Evolutionary conservation across 2,888 invertebrate species (phyloP).

Genomic region (Pherbina coryleti): DNA sequence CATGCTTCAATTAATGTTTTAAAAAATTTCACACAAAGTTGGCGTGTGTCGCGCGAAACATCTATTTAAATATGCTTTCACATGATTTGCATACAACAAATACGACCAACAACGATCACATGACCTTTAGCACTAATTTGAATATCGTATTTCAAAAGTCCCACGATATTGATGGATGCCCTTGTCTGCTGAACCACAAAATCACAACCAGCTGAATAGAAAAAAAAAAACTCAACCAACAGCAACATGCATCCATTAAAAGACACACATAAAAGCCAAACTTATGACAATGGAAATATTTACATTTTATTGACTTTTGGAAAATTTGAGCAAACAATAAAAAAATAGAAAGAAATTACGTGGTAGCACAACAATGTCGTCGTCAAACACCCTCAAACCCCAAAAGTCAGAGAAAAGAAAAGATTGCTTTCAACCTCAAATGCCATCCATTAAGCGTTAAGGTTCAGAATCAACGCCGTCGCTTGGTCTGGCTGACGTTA

Average conservation of each 20-base stretch:
- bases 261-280: background rate
- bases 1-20: background rate
- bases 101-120: conserved; percentile 42
- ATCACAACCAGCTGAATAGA: conserved; percentile 13
- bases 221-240: background rate
- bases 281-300: conserved; percentile 24
- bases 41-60: conserved; percentile 20
- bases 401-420: background rate
- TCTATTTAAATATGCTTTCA: conserved; percentile 36
- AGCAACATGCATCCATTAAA: conserved; percentile 24
- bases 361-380: background rate
- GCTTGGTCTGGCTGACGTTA: background rate
- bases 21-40: background rate
- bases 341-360: conserved; percentile 19
- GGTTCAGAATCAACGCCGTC: conserved; percentile 12
- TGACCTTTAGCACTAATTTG: conserved; percentile 49
- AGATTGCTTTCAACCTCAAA: background rate
- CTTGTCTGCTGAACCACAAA: conserved; percentile 19
- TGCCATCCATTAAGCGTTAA: conserved; percentile 2
- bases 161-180: conserved; percentile 30
- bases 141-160: conserved; percentile 37
- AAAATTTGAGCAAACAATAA: conserved; percentile 16
- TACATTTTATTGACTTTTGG: conserved; percentile 34
- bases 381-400: too few relatives aligned
- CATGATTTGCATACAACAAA: conserved; percentile 41